Evolutionary conservation across 2,888 invertebrate genomes (phyloP), one percentile per base, ranked within the genome.

Genomic region (Apamea epomidion): DNA sequence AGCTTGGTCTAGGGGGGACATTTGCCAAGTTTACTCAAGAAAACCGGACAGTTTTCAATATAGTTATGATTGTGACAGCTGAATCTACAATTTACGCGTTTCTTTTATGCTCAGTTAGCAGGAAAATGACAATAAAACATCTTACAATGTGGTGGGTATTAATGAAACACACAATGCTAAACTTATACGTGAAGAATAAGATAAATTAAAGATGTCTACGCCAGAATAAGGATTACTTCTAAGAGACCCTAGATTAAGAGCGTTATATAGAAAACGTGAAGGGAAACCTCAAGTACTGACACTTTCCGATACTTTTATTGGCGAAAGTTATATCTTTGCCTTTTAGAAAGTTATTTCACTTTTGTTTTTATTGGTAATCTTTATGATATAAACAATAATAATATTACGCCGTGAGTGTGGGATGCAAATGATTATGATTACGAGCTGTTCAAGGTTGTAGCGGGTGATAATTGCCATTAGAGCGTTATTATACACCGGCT

Each of bases 371-470:
- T 37, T 72, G 54, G 16, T n/a, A 65, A 54, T 68, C 71, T 64
- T 8, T 75, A 64, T 79, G 65, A 73, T 72, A 75, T 48, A 75
- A 84, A 78, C 84, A 86, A 89, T 81, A 81, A 80, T 80, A 84
- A 74, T 65, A 74, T 72, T 80, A 87, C 68, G 72, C 37, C 65
- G 78, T 65, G 84, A 87, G 93, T 92, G 94, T 95, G 92, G 94
- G 95, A 94, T 93, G 95, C 92, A 91, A 95, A 95, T 93, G 88
- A 93, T 94, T 92, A 94, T 93, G 89, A 92, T 94, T 92, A 92
- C 93, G 93, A 93, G 94, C 92, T 91, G 93, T 93, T 91, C 94
- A 94, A 95, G 94, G 94, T 85, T 90, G 73, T 18, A 51, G 76
- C 90, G 93, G 85, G 90, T 92, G 91, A 92, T 94, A 94, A 95